phyloP scores from a whole-genome alignment of 2,797 vertebrate genomes.

The Pempheris klunzingeri region DNA sequence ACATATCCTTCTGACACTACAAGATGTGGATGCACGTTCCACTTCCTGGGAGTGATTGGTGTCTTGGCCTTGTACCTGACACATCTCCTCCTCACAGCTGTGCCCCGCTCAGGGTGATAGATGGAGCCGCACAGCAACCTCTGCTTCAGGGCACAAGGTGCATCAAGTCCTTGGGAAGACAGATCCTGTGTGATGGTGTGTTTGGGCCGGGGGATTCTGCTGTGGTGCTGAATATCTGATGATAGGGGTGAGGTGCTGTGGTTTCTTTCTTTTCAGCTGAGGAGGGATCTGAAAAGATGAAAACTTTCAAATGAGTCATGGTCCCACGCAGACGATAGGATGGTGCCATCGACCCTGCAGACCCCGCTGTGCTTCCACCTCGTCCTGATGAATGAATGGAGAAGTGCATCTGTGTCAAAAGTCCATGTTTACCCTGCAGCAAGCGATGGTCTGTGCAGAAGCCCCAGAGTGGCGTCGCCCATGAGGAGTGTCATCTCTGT shows the following conservation, averaged over 20 bases:
- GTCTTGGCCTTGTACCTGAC: conserved; percentile 37
- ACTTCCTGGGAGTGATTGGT: conserved; percentile 16
- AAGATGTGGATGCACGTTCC: neutral
- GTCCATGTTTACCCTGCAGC: no score
- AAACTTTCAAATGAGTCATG: neutral
- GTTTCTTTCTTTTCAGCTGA: neutral
- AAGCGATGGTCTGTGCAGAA: no score
- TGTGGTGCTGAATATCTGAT: neutral
- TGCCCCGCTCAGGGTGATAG: conserved; percentile 20
- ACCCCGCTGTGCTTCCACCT: neutral
- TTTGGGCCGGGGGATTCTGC: neutral
- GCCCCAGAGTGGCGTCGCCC: neutral
- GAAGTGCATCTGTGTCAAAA: neutral
- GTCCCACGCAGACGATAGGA: neutral
- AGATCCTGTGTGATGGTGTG: neutral
- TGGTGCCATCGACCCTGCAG: neutral
- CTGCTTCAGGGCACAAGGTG: neutral
- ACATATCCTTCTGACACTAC: conserved; percentile 1
- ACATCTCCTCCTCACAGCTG: conserved; percentile 39
- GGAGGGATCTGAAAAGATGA: neutral
- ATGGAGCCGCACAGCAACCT: conserved; percentile 15
- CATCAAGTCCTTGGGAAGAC: conserved; percentile 4
- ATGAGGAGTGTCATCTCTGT: neutral
- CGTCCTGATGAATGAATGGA: neutral
- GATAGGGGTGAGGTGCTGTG: no score